Evolutionary conservation across 2,797 vertebrate genomes (phyloP), one percentile per base, ranked within the genome.

Genomic region (Sebastes matsubarae): DNA sequence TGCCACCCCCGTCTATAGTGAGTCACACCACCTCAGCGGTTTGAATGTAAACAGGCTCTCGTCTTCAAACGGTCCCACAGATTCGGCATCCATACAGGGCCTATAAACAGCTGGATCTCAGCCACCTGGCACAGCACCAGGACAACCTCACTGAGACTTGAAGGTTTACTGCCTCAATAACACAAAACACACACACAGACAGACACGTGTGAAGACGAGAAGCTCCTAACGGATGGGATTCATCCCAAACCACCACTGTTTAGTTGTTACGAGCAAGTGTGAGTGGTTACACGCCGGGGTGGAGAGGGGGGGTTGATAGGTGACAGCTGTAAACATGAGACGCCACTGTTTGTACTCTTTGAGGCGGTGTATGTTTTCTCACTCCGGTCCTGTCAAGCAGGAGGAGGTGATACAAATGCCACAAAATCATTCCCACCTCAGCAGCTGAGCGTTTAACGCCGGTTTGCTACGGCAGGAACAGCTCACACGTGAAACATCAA

Each of bases 21-120:
- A 90, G 83, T 93, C 91, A 91, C 86, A 68, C 75, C 58, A 86
- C 80, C 86, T 83, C 75, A 76, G 82, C 25, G 38, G 80, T 93
- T 92, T 94, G 83, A 94, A 93, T 80, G 83, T 92, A 94, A 95
- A 93, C 91, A 91, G 46, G 9, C 77, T 72, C 68, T 84, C 74
- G 67, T 90, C 88, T 87, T 90, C 79, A 89, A 88, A 91, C 77
- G 66, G 73, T 81, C 79, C 68, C 54, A 68, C 81, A 73, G 77
- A 86, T 79, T 80, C 27, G n/a, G 63, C 73, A 77, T 83, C 68
- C 65, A 60, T 59, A 24, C 79, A 65, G 30, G 36, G 72, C 61
- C 82, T 34, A 30, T 79, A 79, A 86, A 92, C 89, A 91, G 77
- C 88, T 93, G 92, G 87, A 75, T 68, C 77, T 59, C 66, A 73